Evolutionary conservation across 2,113 vertebrate species (phyloP), one percentile per base, ranked within the genome.

Genomic region (Odontesthes bonariensis): DNA sequence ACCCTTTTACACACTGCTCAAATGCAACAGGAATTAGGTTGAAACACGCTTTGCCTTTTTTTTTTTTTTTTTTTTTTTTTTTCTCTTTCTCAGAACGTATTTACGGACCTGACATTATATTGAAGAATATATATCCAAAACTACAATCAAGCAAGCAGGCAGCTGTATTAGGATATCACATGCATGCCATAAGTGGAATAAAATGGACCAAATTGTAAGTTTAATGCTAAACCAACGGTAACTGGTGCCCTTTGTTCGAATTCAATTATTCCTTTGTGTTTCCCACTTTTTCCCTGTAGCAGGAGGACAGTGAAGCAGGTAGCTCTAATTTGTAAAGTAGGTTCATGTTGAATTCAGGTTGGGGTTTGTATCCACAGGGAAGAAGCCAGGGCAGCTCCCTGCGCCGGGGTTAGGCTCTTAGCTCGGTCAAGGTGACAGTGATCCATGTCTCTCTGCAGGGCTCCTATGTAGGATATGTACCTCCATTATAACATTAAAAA

Each of bases 351-450:
- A 33, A 66, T 7, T 44, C 22, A 73, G 46, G 60, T 57, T 73
- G 23, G 44, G 44, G 69, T 78, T 75, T 10, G 35, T 40, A 11
- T 80, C 84, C 75, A 27, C 1, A n/a, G 74, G 77, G 87, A 73
- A 23, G 73, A 46, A 64, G 53, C 73, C 47, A 0, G 73, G 63
- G 67, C 55, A 76, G 79, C 72, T 79, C 79, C 74, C 75, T 40
- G 65, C 3, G 16, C 75, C 60, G 73, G 65, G 66, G 71, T 85
- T 70, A 56, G 75, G 59, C 72, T 80, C 84, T 85, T 19, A 77
- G 81, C 84, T 81, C 53, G 77, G 89, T 83, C 84, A 86, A 90
- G 87, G 89, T 86, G 90, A 88, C 84, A 87, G 68, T 82, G 84
- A 90, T 88, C 80, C 82, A 80, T 71, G 69, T 79, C 27, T 79